Conservation (phyloP, 2,113 vertebrate species). For the Rousettus leschenaultii region DNA sequence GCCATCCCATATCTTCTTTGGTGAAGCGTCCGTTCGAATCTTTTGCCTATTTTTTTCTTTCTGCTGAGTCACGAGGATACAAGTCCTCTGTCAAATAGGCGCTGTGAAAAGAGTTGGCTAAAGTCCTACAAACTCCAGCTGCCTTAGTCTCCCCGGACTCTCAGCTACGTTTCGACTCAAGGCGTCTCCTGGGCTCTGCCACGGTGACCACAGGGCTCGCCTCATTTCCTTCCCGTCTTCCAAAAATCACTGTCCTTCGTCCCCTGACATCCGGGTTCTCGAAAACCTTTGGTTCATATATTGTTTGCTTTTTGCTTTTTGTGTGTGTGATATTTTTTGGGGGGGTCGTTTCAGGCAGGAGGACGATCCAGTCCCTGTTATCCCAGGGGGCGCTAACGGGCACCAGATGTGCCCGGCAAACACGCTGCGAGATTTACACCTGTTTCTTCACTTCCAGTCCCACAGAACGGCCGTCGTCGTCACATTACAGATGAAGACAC, state of each 20-base stretch:
- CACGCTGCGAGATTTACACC: background rate
- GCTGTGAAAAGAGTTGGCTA: background rate
- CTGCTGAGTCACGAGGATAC: background rate
- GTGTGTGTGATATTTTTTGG: background rate
- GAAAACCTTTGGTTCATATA: background rate
- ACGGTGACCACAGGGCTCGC: fast-evolving
- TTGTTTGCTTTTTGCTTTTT: background rate
- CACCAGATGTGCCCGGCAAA: background rate
- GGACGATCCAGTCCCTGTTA: background rate
- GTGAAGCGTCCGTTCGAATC: background rate
- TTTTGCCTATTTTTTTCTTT: background rate
- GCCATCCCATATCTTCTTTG: background rate
- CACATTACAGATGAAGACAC: background rate
- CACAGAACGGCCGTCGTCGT: background rate
- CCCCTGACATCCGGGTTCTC: background rate
- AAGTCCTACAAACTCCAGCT: background rate
- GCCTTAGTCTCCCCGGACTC: background rate
- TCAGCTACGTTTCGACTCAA: no score
- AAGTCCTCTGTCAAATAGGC: background rate
- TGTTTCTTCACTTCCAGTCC: background rate
- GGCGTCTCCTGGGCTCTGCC: background rate
- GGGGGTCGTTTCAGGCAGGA: background rate
- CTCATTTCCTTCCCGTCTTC: background rate
- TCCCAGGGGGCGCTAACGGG: background rate
- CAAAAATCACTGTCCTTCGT: background rate